Percentiles rank a stretch among this genome's conserved stretches.
These are phyloP conservation scores for Antechinus stuartii DNA, from an alignment of 2,113 vertebrate genomes.

Conservation along the genomic window DNA sequence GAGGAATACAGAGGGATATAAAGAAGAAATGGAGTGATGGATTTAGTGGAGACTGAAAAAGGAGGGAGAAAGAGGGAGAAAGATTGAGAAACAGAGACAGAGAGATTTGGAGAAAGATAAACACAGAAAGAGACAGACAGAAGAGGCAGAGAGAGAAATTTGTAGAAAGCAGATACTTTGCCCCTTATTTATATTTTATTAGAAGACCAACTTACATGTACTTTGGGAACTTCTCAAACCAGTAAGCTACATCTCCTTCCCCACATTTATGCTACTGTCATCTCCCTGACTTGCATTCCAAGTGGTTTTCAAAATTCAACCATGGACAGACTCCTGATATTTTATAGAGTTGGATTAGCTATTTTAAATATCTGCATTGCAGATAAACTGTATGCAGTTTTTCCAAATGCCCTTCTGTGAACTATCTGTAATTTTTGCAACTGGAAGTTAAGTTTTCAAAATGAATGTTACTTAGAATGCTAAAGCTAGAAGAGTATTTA, in stretches of 20 bases:
- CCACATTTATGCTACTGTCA: too few relatives aligned
- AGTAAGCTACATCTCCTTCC: too few relatives aligned
- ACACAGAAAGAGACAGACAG: too few relatives aligned
- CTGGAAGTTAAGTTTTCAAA: background rate
- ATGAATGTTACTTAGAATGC: background rate
- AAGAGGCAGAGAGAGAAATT: too few relatives aligned
- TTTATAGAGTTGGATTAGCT: background rate
- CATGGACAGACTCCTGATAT: background rate
- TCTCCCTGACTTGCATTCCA: too few relatives aligned
- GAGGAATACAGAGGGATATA: background rate
- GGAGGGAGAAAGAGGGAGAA: background rate
- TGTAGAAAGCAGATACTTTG: too few relatives aligned
- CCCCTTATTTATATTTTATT: too few relatives aligned
- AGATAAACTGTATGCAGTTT: background rate
- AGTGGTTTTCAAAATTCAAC: background rate
- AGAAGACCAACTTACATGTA: too few relatives aligned
- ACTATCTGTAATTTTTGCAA: background rate
- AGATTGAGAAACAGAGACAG: background rate
- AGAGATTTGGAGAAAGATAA: background rate
- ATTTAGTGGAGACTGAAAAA: background rate
- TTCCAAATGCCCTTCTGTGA: background rate
- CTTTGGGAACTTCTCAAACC: too few relatives aligned
- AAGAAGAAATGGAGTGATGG: background rate
- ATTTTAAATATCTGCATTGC: background rate
- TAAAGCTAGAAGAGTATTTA: background rate